Percentiles rank a stretch among this genome's conserved stretches.
Conservation (phyloP, 2,113 vertebrate species). For the Glaucidium brasilianum region DNA sequence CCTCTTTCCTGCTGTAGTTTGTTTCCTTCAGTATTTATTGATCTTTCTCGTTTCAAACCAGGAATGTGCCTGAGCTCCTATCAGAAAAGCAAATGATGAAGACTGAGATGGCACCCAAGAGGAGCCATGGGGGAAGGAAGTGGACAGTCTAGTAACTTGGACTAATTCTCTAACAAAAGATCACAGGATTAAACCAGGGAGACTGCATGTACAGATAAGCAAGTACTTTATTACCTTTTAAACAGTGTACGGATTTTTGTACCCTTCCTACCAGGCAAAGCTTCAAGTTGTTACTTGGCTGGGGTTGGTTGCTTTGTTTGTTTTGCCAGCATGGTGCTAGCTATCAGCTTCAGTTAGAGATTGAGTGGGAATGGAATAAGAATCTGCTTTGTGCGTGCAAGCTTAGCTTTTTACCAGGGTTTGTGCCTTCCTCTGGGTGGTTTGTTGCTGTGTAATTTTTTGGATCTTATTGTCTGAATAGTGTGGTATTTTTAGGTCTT, state of each 20-base stretch:
- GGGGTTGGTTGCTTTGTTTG: not conserved
- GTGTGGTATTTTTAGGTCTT: not conserved
- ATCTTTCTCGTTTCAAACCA: not conserved
- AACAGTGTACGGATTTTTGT: not conserved
- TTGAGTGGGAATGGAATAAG: too few species aligned
- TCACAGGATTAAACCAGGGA: not conserved
- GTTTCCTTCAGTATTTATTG: not conserved
- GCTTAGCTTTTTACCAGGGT: not conserved
- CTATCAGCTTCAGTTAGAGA: not conserved
- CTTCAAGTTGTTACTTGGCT: not conserved
- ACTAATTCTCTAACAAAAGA: not conserved
- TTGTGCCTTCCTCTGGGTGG: not conserved
- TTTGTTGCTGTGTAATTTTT: not conserved
- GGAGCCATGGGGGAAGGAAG: slow-evolving; percentile 50
- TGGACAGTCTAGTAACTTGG: slow-evolving; percentile 54
- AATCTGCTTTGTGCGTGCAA: not conserved
- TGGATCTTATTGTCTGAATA: not conserved
- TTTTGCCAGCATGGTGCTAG: not conserved
- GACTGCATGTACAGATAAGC: not conserved
- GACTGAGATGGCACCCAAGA: not conserved
- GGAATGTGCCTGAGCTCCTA: not conserved
- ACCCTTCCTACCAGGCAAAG: not conserved
- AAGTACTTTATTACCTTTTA: not conserved
- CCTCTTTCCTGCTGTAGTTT: not conserved
- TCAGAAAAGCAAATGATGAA: not conserved